Evolutionary conservation across 1,140 invertebrate genomes (phyloP).

Genomic region (Thaumatotibia leucotreta): DNA sequence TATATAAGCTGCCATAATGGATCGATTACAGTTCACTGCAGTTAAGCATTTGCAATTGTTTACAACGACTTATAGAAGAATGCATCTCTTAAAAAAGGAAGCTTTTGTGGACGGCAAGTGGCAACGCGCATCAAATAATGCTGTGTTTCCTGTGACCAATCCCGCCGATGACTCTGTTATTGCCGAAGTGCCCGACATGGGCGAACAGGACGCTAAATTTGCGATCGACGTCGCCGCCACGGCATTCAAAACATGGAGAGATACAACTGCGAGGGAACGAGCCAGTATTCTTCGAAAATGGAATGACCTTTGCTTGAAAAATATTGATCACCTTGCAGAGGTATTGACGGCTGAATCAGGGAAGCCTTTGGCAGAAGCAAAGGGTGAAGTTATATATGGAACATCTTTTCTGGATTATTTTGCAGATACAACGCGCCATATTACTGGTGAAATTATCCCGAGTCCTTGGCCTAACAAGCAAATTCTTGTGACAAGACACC

Average conservation of each 20-base stretch:
- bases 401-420: slow-evolving; percentile 98
- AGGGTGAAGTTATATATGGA: slow-evolving; percentile 94
- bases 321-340: slow-evolving; percentile 86
- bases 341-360: slow-evolving; percentile 94
- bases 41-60: slow-evolving; percentile 26
- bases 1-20: slow-evolving; percentile 19
- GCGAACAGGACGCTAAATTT: slow-evolving; percentile 81
- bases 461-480: slow-evolving; percentile 86
- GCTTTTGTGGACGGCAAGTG: slow-evolving; percentile 89
- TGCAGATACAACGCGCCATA: slow-evolving; percentile 93
- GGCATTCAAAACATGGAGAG: slow-evolving; percentile 88
- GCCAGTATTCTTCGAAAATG: slow-evolving; percentile 84
- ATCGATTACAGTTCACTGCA: slow-evolving; percentile 25
- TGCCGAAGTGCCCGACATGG: slow-evolving; percentile 90
- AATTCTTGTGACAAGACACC: slow-evolving; percentile 91
- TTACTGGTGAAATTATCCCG: slow-evolving; percentile 93
- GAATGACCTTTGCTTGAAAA: slow-evolving; percentile 86
- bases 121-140: slow-evolving; percentile 82
- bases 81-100: slow-evolving; percentile 77
- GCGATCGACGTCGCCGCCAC: slow-evolving; percentile 87
- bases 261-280: slow-evolving; percentile 87
- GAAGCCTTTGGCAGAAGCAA: slow-evolving; percentile 93
- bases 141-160: slow-evolving; percentile 86
- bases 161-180: slow-evolving; percentile 86
- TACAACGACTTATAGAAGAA: slow-evolving; percentile 39